Percentiles rank a stretch among this genome's conserved stretches.
phyloP scores from a whole-genome alignment of 2,888 invertebrate species.

The Drosophila borborema region DNA sequence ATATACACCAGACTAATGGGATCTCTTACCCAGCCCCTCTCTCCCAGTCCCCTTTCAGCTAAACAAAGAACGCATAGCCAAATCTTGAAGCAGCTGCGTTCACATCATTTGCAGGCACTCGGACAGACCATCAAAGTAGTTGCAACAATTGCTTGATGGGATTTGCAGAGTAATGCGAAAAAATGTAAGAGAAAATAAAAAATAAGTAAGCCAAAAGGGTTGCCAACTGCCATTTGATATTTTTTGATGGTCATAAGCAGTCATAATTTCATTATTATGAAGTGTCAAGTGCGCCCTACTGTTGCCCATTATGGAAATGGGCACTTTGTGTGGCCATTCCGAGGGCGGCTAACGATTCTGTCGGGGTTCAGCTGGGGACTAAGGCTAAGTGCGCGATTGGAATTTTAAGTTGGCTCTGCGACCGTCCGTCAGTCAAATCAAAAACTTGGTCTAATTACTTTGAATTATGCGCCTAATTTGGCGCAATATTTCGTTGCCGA shows the following conservation, averaged over 20 bases:
- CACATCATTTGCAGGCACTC: constrained; percentile 53
- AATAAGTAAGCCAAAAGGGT: constrained; percentile 44
- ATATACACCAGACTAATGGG: constrained; percentile 71
- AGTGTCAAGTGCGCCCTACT: constrained; percentile 65
- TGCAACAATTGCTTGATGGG: constrained; percentile 37
- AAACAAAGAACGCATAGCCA: constrained; percentile 9
- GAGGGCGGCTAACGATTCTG: constrained; percentile 14
- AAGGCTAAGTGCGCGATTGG: constrained; percentile 28
- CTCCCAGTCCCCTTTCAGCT: constrained; percentile 10
- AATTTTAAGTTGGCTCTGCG: constrained; percentile 48
- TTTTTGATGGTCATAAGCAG: constrained; percentile 66
- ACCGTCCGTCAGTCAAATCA: constrained; percentile 36
- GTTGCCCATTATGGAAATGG: constrained; percentile 70
- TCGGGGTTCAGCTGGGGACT: constrained; percentile 12
- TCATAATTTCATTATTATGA: constrained; percentile 80
- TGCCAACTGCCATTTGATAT: constrained; percentile 43
- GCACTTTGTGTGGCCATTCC: constrained; percentile 68
- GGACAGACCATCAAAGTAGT: constrained; percentile 52
- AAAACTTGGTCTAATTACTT: constrained; percentile 72
- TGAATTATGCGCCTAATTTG: constrained; percentile 81
- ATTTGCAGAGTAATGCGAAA: constrained; percentile 16
- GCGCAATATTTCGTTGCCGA: constrained; percentile 70
- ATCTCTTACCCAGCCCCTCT: neutral
- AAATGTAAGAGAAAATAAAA: constrained; percentile 26
- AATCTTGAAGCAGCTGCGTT: constrained; percentile 35